phyloP scores from a whole-genome alignment of 2,113 vertebrate species.

The Mugil cephalus region DNA sequence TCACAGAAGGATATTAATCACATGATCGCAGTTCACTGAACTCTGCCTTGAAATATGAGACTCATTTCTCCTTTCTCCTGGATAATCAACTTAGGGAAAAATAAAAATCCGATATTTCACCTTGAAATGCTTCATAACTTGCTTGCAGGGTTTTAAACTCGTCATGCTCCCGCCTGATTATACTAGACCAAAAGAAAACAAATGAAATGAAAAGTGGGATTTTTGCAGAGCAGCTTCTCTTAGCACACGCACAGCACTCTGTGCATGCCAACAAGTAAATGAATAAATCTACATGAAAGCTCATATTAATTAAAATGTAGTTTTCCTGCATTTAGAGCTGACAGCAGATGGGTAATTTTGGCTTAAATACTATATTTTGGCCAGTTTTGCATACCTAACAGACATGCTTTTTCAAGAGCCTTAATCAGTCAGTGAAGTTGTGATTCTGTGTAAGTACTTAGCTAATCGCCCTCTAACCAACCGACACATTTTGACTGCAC shows the following conservation, averaged over 20 bases:
- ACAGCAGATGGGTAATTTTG: conserved; percentile 58
- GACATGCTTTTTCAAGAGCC: conserved; percentile 5
- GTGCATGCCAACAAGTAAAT: conserved; percentile 46
- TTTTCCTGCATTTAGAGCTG: conserved; percentile 43
- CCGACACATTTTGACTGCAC: no score
- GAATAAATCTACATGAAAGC: conserved; percentile 58
- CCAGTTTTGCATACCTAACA: conserved; percentile 7
- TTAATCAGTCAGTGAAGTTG: conserved; percentile 19
- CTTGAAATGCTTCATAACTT: conserved; percentile 68
- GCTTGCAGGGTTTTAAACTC: conserved; percentile 48
- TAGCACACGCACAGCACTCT: conserved; percentile 24
- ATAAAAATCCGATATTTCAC: conserved; percentile 67
- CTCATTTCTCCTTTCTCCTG: conserved; percentile 68
- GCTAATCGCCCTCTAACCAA: no score
- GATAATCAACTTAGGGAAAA: conserved; percentile 63
- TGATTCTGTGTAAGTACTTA: conserved; percentile 3
- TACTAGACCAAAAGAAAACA: conserved; percentile 52
- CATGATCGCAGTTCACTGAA: conserved; percentile 74
- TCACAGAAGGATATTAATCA: conserved; percentile 73
- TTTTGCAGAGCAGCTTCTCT: conserved; percentile 48
- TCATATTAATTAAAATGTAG: conserved; percentile 61
- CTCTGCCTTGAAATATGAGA: conserved; percentile 73
- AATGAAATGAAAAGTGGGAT: conserved; percentile 56
- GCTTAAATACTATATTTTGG: conserved; percentile 13
- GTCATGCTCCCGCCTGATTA: conserved; percentile 54